phyloP scores from a whole-genome alignment of 2,888 invertebrate species.

The Rhaphigaster nebulosa region DNA sequence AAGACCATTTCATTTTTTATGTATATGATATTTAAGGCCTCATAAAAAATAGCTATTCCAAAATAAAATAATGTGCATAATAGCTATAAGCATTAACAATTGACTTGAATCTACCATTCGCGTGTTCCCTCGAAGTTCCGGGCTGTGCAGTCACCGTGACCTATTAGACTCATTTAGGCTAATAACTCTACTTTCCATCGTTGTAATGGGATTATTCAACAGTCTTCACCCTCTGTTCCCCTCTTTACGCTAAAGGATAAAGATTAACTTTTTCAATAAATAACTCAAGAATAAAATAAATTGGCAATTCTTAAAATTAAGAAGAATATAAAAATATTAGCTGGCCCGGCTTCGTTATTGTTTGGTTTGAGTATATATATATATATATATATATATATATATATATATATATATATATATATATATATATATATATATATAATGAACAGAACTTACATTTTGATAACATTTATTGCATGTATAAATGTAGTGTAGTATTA shows the following conservation, averaged over 20 bases:
- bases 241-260: not conserved
- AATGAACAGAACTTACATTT: too few species aligned
- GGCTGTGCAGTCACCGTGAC: not conserved
- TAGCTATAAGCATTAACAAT: not conserved
- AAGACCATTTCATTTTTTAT: too few species aligned
- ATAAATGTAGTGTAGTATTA: too few species aligned
- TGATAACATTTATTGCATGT: too few species aligned
- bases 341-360: too few species aligned
- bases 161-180: conserved; percentile 30
- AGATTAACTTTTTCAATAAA: not conserved
- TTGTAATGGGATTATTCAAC: conserved; percentile 18
- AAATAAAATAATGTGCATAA: not conserved
- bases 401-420: too few species aligned
- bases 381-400: too few species aligned
- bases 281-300: not conserved
- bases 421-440: too few species aligned
- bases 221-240: not conserved
- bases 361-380: too few species aligned
- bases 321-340: too few species aligned
- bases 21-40: too few species aligned
- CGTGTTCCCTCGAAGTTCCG: not conserved
- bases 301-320: not conserved
- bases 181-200: conserved; percentile 28
- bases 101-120: not conserved
- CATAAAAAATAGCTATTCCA: not conserved